Base-by-base conservation (phyloP, 2,113 vertebrate genomes). In the Phaetusa simplex region DNA sequence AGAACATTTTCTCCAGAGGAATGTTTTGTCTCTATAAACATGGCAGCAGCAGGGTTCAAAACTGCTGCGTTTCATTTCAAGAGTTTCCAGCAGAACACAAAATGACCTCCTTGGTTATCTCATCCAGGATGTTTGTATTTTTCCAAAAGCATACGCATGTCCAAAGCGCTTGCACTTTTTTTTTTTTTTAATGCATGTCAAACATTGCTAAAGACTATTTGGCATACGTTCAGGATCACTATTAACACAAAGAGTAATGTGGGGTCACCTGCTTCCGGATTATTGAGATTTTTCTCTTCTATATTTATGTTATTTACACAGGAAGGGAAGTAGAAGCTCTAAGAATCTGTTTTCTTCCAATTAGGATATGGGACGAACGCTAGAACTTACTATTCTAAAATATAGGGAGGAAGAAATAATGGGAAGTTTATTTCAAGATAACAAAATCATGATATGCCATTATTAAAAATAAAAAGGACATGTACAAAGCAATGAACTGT, bases 51-150 rank as follows among this genome's bases (percentile, higher is more conserved):
- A 86, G n/a, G n/a, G 55, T 83, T 92, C 62, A 74, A 80, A 80
- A 81, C 29, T 50, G 66, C 55, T 74, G 12, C 2, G 1, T 55
- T 92, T 95, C 8, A 74, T 92, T 90, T 93, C n/a, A 66, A 70
- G 73, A 45, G 6, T 77, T 83, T 92, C n/a, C 67, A 92, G 49
- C 16, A 78, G 82, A 96, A 90, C 50, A 80, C 58, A 83, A 67
- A 94, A 78, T 23, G 11, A 70, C n/a, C n/a, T 94, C 49, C 29
- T 70, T 55, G 45, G 32, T 76, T 92, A 90, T 90, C 77, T 92
- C 59, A 81, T 74, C 27, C 36, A 94, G 69, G 55, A 94, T 92
- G 90, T 90, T 90, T 92, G 71, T 59, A 74, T 92, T 95, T 94
- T 93, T 88, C 61, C 40, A 93, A 80, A 93, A 92, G 42, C 14